Evolutionary conservation across 1,140 invertebrate species (phyloP).

Genomic region (Atta texana): DNA sequence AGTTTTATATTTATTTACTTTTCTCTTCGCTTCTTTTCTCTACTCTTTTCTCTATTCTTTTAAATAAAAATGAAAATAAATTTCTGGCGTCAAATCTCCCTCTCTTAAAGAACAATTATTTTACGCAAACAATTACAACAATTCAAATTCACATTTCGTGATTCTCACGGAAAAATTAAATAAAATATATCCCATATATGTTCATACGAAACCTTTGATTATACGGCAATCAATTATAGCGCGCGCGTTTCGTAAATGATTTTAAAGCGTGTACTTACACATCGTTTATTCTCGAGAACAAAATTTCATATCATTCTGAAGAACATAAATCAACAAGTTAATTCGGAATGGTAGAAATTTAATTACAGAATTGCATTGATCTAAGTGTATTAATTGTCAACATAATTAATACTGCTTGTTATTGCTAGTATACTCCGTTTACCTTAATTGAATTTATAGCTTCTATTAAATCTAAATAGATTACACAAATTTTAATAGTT

Average conservation of each 20-base stretch:
- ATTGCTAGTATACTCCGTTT: neutral
- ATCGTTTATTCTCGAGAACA: constrained; percentile 29
- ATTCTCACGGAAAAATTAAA: neutral
- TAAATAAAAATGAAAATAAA: neutral
- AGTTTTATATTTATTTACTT: neutral
- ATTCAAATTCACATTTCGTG: neutral
- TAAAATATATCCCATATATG: constrained; percentile 12
- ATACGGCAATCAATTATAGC: constrained; percentile 23
- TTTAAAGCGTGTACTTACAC: constrained; percentile 33
- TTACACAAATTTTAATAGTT: neutral
- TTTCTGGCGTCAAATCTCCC: neutral
- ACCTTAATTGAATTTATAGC: constrained; percentile 33
- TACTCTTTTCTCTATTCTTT: neutral
- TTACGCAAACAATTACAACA: constrained; percentile 1
- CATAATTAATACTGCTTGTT: constrained; percentile 42
- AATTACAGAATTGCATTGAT: constrained; percentile 42
- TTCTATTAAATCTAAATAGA: constrained; percentile 4
- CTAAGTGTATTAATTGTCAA: constrained; percentile 21
- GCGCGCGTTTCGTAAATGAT: constrained; percentile 41
- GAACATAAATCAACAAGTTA: constrained; percentile 38
- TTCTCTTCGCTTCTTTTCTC: neutral
- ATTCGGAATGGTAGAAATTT: constrained; percentile 43
- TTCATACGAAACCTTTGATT: constrained; percentile 19
- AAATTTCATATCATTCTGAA: constrained; percentile 14
- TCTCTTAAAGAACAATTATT: constrained; percentile 18